Percentiles rank a stretch among this genome's conserved stretches.
phyloP scores from a whole-genome alignment of 2,888 invertebrate genomes.

The Ichneumoninae sp. region DNA sequence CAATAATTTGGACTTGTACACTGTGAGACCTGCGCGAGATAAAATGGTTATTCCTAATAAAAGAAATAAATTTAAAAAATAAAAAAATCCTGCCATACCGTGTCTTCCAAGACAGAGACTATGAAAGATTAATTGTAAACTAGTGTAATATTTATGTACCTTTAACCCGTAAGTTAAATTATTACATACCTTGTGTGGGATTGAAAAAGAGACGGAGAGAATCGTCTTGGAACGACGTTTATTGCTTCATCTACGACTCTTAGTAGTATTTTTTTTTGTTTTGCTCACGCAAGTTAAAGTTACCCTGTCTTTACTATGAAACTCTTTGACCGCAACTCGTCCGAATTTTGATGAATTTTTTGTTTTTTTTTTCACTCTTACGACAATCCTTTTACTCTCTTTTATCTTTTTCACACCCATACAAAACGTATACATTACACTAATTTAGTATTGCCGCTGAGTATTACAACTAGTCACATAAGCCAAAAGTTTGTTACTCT shows the following conservation, averaged over 20 bases:
- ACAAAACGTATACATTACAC: constrained; percentile 77
- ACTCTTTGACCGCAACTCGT: not conserved
- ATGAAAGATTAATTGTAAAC: constrained; percentile 75
- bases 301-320: not conserved
- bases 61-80: too few species aligned
- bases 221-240: not conserved
- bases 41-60: constrained; percentile 75
- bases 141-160: constrained; percentile 78
- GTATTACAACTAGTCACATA: constrained; percentile 83
- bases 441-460: constrained; percentile 83
- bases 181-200: constrained; percentile 66
- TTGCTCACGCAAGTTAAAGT: not conserved
- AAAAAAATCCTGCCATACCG: constrained; percentile 81
- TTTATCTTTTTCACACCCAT: constrained; percentile 60
- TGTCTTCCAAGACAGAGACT: constrained; percentile 81
- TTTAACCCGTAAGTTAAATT: constrained; percentile 73
- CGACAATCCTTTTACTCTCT: constrained; percentile 48
- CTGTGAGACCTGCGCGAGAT: constrained; percentile 52
- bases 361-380: constrained; percentile 52
- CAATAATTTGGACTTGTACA: constrained; percentile 35
- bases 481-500: constrained; percentile 83
- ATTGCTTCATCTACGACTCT: not conserved
- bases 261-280: not conserved
- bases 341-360: constrained; percentile 10
- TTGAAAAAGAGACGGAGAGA: constrained; percentile 48